A percentile compares a stretch with the other conserved stretches of the same genome.
Conservation (phyloP, 2,888 invertebrate genomes). For the Dryomyza anilis region DNA sequence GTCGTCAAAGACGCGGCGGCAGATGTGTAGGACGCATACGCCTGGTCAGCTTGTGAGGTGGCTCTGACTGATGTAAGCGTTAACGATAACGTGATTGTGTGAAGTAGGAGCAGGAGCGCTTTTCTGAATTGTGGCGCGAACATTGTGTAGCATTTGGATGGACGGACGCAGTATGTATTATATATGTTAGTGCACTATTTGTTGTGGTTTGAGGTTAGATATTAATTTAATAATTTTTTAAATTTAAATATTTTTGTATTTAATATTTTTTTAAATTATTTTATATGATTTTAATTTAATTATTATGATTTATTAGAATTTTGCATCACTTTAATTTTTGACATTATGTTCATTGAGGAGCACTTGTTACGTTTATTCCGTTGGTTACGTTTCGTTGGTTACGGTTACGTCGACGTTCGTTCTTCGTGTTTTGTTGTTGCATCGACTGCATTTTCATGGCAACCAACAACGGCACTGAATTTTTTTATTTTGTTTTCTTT, state of each 20-base stretch:
- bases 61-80: constrained; percentile 29
- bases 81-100: constrained; percentile 13
- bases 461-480: constrained; percentile 36
- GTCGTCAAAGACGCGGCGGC: constrained; percentile 4
- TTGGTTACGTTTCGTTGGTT: constrained; percentile 30
- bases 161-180: not conserved
- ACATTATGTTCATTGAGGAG: too few relatives aligned
- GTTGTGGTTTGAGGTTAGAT: too few relatives aligned
- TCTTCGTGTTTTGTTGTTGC: constrained; percentile 37
- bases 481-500: constrained; percentile 7
- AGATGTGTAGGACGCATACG: not conserved
- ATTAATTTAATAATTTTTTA: too few relatives aligned
- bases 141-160: constrained; percentile 47
- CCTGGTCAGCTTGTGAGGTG: constrained; percentile 3
- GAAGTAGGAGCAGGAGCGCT: constrained; percentile 1
- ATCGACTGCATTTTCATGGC: constrained; percentile 49
- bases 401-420: constrained; percentile 31
- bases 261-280: not conserved
- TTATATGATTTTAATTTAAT: too few relatives aligned
- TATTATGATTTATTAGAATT: too few relatives aligned
- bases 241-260: not conserved
- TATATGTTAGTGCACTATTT: not conserved
- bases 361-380: constrained; percentile 27
- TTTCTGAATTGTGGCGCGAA: constrained; percentile 32
- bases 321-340: too few relatives aligned